Evolutionary conservation across 2,113 vertebrate genomes (phyloP).

Genomic region (Psittacula cyanocephala): DNA sequence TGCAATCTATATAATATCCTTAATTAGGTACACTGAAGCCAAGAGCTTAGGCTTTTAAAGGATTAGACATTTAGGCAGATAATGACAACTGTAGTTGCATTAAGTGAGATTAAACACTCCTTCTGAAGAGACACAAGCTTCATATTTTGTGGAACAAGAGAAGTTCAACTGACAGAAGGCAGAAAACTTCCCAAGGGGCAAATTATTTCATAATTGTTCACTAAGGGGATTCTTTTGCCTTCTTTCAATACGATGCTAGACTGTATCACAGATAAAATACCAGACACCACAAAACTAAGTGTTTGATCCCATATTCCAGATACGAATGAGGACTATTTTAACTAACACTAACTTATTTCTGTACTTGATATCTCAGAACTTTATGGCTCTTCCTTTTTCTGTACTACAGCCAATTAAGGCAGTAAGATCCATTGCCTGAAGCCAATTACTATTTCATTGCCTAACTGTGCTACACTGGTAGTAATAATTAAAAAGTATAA

Average conservation of each 20-base stretch:
- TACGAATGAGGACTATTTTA: neutral
- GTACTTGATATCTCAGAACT: constrained; percentile 25
- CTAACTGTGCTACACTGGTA: neutral
- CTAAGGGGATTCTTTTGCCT: neutral
- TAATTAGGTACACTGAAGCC: constrained; percentile 25
- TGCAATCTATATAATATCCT: constrained; percentile 10
- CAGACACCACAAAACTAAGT: neutral
- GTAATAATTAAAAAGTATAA: constrained; percentile 19
- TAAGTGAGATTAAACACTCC: constrained; percentile 11
- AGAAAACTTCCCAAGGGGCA: constrained; percentile 4
- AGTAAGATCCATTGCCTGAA: constrained; percentile 5
- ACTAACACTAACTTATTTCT: constrained; percentile 7
- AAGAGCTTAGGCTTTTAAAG: constrained; percentile 29
- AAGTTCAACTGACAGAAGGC: neutral
- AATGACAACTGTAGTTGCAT: neutral
- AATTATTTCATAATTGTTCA: neutral
- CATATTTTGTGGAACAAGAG: neutral
- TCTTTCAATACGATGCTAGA: neutral
- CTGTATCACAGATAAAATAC: neutral
- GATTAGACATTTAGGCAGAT: neutral
- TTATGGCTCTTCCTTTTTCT: neutral
- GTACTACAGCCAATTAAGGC: neutral
- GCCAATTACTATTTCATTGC: constrained; percentile 11
- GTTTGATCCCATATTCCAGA: neutral
- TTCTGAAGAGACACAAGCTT: neutral